These are phyloP conservation scores for Phortica okadai DNA, from an alignment of 2,888 invertebrate species.

Conservation along the genomic window DNA sequence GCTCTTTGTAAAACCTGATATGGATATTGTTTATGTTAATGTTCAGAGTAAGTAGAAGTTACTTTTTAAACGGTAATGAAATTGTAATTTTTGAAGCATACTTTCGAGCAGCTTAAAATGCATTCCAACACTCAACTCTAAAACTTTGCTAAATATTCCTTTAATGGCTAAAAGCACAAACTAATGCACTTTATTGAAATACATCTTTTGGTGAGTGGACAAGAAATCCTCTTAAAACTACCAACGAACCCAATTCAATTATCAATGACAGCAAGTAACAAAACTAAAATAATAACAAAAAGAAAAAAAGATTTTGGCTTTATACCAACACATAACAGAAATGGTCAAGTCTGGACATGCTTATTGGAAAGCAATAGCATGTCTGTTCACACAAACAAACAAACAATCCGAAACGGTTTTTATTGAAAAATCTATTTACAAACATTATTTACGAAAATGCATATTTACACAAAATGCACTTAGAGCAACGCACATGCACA, in stretches of 20 bases:
- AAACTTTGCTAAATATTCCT: no score
- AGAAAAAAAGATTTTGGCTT: not conserved
- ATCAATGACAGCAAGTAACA: not conserved
- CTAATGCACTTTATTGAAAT: not conserved
- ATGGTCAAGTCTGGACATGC: not conserved
- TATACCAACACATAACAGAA: not conserved
- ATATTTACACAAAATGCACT: slow-evolving; percentile 31
- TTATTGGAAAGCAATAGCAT: not conserved
- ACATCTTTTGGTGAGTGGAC: not conserved
- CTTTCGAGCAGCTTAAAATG: no score
- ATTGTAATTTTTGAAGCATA: no score
- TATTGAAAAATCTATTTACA: slow-evolving; percentile 16
- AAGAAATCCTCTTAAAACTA: not conserved
- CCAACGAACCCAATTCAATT: slow-evolving; percentile 5
- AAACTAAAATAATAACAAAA: not conserved
- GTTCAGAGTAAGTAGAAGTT: no score
- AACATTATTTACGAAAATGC: slow-evolving; percentile 27
- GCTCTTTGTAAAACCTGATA: no score
- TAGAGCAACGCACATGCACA: not conserved
- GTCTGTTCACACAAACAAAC: not conserved
- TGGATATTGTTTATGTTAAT: no score
- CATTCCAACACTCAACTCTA: no score
- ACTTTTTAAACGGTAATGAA: no score
- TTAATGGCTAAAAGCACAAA: not conserved
- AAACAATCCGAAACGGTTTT: slow-evolving; percentile 1